Conservation (phyloP, 2,888 invertebrate genomes). For the Epirrhoe alternata region DNA sequence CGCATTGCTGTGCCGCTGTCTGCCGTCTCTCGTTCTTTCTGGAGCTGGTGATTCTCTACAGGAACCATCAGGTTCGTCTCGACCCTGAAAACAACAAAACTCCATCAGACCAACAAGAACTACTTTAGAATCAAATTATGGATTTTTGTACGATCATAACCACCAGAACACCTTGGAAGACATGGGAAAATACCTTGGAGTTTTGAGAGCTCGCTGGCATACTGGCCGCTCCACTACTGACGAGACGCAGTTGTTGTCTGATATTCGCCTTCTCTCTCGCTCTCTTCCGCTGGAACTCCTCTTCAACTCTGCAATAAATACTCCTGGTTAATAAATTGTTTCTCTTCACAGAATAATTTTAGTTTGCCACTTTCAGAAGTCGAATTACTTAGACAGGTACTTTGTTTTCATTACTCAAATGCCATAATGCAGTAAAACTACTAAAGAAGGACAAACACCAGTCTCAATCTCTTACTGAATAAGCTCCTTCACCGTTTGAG, state of each 20-base stretch:
- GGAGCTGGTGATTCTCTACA: constrained; percentile 84
- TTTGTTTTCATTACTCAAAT: no score
- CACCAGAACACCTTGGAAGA: no score
- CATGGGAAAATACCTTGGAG: constrained; percentile 62
- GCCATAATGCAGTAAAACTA: no score
- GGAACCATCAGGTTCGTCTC: constrained; percentile 91
- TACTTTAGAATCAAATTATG: no score
- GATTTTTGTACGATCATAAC: no score
- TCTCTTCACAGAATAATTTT: no score
- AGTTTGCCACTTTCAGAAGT: no score
- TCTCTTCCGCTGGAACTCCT: constrained; percentile 94
- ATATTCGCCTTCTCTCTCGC: constrained; percentile 91
- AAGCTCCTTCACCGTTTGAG: no score
- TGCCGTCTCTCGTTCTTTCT: constrained; percentile 62
- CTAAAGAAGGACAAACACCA: no score
- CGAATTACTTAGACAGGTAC: no score
- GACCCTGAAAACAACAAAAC: constrained; percentile 65
- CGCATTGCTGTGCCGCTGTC: constrained; percentile 75
- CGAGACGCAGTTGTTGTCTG: constrained; percentile 89
- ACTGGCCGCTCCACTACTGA: constrained; percentile 87
- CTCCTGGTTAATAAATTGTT: neutral
- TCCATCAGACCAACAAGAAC: neutral
- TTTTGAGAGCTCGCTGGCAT: constrained; percentile 77
- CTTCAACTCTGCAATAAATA: constrained; percentile 87
- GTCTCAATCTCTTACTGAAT: no score